phyloP scores from a whole-genome alignment of 2,113 vertebrate species.

The Pimephales promelas region DNA sequence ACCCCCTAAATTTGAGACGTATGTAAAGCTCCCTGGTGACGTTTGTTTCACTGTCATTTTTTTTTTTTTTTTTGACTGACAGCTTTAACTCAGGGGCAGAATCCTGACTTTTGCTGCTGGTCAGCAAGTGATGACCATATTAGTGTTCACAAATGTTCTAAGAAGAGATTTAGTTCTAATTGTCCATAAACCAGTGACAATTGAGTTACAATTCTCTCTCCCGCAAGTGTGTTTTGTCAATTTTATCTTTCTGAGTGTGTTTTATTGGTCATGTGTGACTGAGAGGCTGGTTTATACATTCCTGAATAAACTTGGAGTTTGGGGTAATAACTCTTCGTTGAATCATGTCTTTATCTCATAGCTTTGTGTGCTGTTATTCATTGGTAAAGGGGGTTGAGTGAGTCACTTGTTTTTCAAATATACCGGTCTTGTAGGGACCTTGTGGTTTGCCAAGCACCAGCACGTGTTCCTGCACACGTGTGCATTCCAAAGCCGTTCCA shows the following conservation, averaged over 20 bases:
- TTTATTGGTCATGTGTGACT: constrained; percentile 38
- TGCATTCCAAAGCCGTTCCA: constrained; percentile 16
- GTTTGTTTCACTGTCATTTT: not conserved
- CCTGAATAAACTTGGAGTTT: constrained; percentile 35
- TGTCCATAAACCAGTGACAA: not conserved
- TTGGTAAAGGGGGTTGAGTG: not conserved
- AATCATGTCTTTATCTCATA: not conserved
- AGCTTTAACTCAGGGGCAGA: not conserved
- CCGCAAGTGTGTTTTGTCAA: constrained; percentile 8
- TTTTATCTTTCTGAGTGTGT: constrained; percentile 15
- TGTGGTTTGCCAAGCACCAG: constrained; percentile 49
- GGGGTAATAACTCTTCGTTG: constrained; percentile 38
- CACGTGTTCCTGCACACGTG: constrained; percentile 49
- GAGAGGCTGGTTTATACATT: constrained; percentile 4
- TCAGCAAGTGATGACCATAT: constrained; percentile 57
- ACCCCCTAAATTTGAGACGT: not conserved
- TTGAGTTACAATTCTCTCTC: not conserved
- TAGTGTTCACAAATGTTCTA: constrained; percentile 32
- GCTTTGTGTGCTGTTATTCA: not conserved
- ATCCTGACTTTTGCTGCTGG: constrained; percentile 68
- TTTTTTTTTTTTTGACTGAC: constrained; percentile 2
- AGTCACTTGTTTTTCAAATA: constrained; percentile 65
- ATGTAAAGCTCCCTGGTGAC: not conserved
- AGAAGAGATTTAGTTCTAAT: constrained; percentile 1
- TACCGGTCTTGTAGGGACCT: constrained; percentile 45